These are phyloP conservation scores for Sympetrum striolatum DNA, from an alignment of 2,888 invertebrate genomes.

Conservation along the genomic window DNA sequence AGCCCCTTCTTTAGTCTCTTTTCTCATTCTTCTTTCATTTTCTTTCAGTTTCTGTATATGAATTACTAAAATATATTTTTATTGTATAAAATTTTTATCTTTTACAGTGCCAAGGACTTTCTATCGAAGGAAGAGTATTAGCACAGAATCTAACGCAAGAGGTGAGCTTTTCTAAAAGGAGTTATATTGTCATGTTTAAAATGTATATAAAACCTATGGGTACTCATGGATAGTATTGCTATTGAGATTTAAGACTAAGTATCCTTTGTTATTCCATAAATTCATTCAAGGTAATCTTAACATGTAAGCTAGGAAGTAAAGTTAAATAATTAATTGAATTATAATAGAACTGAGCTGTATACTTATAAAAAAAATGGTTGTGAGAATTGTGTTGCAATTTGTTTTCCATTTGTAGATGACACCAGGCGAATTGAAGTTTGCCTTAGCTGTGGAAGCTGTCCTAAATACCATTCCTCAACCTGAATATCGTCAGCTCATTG, in stretches of 20 bases:
- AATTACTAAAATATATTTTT: not conserved
- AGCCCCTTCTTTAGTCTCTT: no score
- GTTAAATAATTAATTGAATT: no score
- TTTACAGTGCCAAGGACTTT: slow-evolving; percentile 86
- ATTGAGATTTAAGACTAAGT: not conserved
- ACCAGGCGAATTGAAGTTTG: slow-evolving; percentile 96
- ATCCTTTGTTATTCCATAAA: no score
- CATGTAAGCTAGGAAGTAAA: no score
- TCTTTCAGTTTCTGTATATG: no score
- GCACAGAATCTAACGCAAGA: slow-evolving; percentile 95
- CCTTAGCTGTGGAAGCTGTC: slow-evolving; percentile 95
- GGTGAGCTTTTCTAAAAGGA: slow-evolving; percentile 55
- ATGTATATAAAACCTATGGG: no score
- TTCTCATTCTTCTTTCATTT: not conserved
- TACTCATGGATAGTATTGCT: not conserved
- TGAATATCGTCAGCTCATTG: slow-evolving; percentile 95
- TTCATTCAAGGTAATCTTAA: no score
- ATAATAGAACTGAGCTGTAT: no score
- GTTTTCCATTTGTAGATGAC: slow-evolving; percentile 76
- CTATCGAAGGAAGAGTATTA: slow-evolving; percentile 89
- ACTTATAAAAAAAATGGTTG: no score
- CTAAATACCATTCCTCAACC: slow-evolving; percentile 97
- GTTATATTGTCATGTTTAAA: not conserved
- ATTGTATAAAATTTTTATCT: slow-evolving; percentile 49
- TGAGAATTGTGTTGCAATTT: not conserved